Base-by-base conservation (phyloP, 2,888 invertebrate species). In the Bombylius major region DNA sequence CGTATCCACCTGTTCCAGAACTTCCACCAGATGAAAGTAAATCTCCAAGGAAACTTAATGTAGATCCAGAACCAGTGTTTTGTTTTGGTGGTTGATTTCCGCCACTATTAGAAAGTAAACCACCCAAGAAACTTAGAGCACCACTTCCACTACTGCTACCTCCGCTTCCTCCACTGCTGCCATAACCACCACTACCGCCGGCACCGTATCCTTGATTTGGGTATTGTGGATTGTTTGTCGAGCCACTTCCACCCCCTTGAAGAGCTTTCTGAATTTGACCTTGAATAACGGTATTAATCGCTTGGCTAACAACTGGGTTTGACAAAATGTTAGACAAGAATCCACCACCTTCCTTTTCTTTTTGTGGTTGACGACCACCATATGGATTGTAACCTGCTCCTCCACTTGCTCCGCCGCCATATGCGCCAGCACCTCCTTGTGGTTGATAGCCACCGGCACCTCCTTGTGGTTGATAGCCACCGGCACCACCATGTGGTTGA, bases 281-380 rank as follows among this genome's bases (percentile, higher is more conserved):
- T 50, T 73, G 70, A 65, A 72, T 69, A 51, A 73, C 65, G 57
- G 73, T 73, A 57, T 68, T 66, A 44, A 72, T 69, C 33, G 72
- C 73, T 62, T 72, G 69, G 66, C 66, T 67, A 51, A 73, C 70
- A 56, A 67, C 66, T 58, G 73, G 73, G 62, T 69, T 71, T 32
- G 69, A 69, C 50, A 73, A 65, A 62, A 73, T 70, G 52, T 65
- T 70, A 34, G 72, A 71, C 61, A 72, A 69, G 63, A 72, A 70
- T 53, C 71, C 64, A 51, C 63, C 69, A 47, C 67, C 66, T 55
- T 67, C 64, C 13, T 46, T 50, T 31, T 55, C 51, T 47, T 55
- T 55, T 31, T 45, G 34, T 36, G 33, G 48, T 34, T 8, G 47
- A 14, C 49, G 39, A 1, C 48, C 47, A 4, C 50, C 55, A 42